These are phyloP conservation scores for Euspilapteryx auroguttella DNA, from an alignment of 2,888 invertebrate species.

Conservation along the genomic window DNA sequence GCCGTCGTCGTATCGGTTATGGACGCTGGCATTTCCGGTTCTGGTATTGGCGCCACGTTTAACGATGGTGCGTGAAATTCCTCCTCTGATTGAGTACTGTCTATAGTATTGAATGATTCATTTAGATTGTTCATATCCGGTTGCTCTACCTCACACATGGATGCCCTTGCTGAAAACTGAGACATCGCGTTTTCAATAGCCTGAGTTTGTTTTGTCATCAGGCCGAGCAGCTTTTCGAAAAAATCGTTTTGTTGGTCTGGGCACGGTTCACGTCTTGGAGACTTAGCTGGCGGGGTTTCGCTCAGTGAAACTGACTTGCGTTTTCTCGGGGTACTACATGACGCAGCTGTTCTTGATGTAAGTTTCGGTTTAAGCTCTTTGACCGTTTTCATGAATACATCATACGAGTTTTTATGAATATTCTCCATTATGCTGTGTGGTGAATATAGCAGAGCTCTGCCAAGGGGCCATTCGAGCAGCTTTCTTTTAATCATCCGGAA, in stretches of 20 bases:
- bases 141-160: too few species aligned
- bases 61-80: not conserved
- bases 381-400: not conserved
- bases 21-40: too few species aligned
- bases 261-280: not conserved
- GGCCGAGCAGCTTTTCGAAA: not conserved
- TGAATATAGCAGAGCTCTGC: not conserved
- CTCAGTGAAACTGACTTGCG: not conserved
- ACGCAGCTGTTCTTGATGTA: not conserved
- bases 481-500: constrained; percentile 1
- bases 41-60: too few species aligned
- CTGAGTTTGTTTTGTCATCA: not conserved
- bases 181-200: not conserved
- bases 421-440: not conserved
- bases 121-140: too few species aligned
- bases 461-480: not conserved
- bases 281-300: not conserved
- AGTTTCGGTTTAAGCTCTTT: not conserved
- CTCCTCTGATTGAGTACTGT: too few species aligned
- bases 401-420: not conserved
- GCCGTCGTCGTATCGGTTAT: not conserved
- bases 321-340: not conserved
- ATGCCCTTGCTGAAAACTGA: not conserved
- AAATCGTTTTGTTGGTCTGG: not conserved
- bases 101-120: too few species aligned